Base-by-base conservation (phyloP, 2,797 vertebrate species). In the Pogonophryne albipinna region DNA sequence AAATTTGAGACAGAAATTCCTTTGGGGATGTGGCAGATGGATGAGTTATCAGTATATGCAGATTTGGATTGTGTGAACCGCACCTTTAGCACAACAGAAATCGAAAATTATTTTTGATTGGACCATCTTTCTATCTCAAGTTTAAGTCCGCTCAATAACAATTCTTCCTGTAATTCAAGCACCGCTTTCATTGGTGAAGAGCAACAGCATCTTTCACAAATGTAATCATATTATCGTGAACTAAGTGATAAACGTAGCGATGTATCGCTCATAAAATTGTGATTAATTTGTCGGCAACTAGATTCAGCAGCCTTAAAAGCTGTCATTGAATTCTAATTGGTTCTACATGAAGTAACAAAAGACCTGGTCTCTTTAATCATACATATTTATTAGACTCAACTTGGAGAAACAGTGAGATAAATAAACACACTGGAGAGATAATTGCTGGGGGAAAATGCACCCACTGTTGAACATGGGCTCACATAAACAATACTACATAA, bases 241-340 rank as follows among this genome's bases (percentile, higher is more conserved):
- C 55, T 70, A 17, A 76, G 78, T 80, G 80, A 92, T 92, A 81
- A 87, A 88, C 59, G 52, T 66, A 67, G 61, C 63, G 15, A 87
- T 87, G 57, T 78, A 95, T 95, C 94, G 94, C 95, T 94, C 93
- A 94, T 95, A 90, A 92, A 94, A 93, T 93, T 91, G 84, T 92
- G 92, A 95, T 94, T 95, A 95, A 96, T 95, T 95, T 91, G 87
- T 88, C 93, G 92, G 89, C 90, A 89, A 91, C 92, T 91, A 91
- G 93, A 95, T 95, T 94, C 91, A 59, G 41, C 89, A 76, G 90
- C 91, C 93, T 94, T 94, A 91, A 94, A 94, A 94, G 89, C 91
- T 88, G 91, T 94, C 94, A 94, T 96, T 86, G 90, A 94, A 96
- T 95, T 94, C 84, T 91, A 92, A 95, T 96, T 96, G 96, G 94